Conservation (phyloP, 1,140 invertebrate species). For the Chironomus tepperi region DNA sequence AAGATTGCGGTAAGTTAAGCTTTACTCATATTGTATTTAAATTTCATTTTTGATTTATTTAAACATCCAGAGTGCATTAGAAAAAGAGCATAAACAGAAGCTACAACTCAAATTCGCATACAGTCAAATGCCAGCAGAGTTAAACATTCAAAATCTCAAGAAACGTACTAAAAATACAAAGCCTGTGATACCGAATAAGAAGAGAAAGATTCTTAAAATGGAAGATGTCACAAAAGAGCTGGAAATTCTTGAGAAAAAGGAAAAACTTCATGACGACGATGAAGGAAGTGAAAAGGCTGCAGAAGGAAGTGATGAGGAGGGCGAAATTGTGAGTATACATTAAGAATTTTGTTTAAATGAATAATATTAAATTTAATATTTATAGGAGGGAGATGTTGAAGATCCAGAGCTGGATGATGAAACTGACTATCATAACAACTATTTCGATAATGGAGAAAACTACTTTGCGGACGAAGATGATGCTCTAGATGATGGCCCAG, state of each 20-base stretch:
- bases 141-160: background rate
- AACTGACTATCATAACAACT: slow-evolving; percentile 71
- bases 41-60: no score
- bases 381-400: slow-evolving; percentile 40
- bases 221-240: background rate
- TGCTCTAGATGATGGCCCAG: slow-evolving; percentile 61
- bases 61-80: background rate
- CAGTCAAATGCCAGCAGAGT: background rate
- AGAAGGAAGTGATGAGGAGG: background rate
- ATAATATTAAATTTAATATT: background rate
- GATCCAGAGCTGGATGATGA: slow-evolving; percentile 64
- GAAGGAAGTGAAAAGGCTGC: background rate
- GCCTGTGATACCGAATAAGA: background rate
- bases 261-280: background rate
- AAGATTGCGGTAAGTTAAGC: background rate
- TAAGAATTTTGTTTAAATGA: background rate
- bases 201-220: background rate
- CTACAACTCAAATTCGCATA: background rate
- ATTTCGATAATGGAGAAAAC: slow-evolving; percentile 80
- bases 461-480: slow-evolving; percentile 82
- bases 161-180: background rate
- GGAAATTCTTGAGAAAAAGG: background rate
- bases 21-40: no score
- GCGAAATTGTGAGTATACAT: background rate
- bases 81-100: background rate